Evolutionary conservation across 2,888 invertebrate genomes (phyloP).

Genomic region (Agriopis aurantiaria): DNA sequence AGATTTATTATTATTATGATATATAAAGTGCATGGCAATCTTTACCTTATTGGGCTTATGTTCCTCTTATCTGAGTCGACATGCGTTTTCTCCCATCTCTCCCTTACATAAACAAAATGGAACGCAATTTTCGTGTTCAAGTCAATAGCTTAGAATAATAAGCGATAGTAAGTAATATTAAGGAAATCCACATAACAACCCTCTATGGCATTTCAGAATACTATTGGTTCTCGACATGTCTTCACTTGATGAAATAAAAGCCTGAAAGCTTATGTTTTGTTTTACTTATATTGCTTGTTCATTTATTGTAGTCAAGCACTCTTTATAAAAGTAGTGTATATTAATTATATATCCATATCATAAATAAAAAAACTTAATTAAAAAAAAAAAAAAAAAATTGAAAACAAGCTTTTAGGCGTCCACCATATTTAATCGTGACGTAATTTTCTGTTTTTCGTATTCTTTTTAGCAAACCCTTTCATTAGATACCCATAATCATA

Average conservation of each 20-base stretch:
- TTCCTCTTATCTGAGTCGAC: conserved; percentile 69
- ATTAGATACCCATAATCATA: too few relatives aligned
- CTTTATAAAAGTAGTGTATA: too few relatives aligned
- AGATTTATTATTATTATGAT: conserved; percentile 73
- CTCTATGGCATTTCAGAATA: conserved; percentile 57
- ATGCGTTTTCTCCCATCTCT: conserved; percentile 63
- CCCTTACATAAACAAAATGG: conserved; percentile 80
- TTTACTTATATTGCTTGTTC: neutral
- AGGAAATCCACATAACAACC: conserved; percentile 75
- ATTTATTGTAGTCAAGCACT: too few relatives aligned
- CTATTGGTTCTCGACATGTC: conserved; percentile 51
- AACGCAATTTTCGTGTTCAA: conserved; percentile 84
- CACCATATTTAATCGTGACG: too few relatives aligned
- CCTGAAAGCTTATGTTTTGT: neutral
- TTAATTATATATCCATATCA: too few relatives aligned
- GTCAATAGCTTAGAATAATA: conserved; percentile 86
- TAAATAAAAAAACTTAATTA: too few relatives aligned
- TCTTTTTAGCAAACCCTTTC: too few relatives aligned
- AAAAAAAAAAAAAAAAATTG: too few relatives aligned
- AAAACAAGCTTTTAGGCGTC: too few relatives aligned
- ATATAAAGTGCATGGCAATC: conserved; percentile 64
- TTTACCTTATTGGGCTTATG: conserved; percentile 66
- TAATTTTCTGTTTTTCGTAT: too few relatives aligned
- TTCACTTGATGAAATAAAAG: conserved; percentile 21
- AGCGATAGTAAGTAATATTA: conserved; percentile 83